phyloP scores from a whole-genome alignment of 2,888 invertebrate species.

The Cephalotes varians region DNA sequence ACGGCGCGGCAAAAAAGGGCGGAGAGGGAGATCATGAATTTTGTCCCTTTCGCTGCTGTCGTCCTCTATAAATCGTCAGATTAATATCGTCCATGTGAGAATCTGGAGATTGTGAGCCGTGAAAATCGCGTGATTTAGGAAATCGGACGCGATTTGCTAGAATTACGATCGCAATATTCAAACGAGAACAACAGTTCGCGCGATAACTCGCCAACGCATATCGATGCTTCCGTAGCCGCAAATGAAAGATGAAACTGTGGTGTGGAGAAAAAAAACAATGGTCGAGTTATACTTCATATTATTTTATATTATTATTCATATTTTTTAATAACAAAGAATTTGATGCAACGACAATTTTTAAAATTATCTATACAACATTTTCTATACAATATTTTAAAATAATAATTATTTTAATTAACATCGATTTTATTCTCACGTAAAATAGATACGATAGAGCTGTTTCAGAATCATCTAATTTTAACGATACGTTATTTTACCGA shows the following conservation, averaged over 20 bases:
- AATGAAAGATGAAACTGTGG: background rate
- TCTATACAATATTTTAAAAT: background rate
- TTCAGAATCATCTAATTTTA: background rate
- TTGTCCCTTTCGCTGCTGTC: constrained; percentile 24
- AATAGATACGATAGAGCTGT: background rate
- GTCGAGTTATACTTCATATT: background rate
- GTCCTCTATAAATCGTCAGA: constrained; percentile 65
- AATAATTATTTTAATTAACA: background rate
- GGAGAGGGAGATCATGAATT: constrained; percentile 55
- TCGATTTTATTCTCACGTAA: background rate
- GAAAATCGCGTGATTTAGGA: constrained; percentile 53
- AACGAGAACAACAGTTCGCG: background rate
- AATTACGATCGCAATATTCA: constrained; percentile 40
- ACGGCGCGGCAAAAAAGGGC: constrained; percentile 11
- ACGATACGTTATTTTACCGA: background rate
- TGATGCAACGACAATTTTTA: background rate
- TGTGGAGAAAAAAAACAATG: background rate
- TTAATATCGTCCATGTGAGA: constrained; percentile 59
- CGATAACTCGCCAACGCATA: background rate
- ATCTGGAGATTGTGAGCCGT: constrained; percentile 25
- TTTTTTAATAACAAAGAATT: background rate
- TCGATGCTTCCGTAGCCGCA: background rate
- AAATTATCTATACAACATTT: background rate
- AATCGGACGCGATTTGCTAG: constrained; percentile 7
- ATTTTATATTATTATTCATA: background rate